phyloP scores from a whole-genome alignment of 2,888 invertebrate genomes.

The Muscina levida region DNA sequence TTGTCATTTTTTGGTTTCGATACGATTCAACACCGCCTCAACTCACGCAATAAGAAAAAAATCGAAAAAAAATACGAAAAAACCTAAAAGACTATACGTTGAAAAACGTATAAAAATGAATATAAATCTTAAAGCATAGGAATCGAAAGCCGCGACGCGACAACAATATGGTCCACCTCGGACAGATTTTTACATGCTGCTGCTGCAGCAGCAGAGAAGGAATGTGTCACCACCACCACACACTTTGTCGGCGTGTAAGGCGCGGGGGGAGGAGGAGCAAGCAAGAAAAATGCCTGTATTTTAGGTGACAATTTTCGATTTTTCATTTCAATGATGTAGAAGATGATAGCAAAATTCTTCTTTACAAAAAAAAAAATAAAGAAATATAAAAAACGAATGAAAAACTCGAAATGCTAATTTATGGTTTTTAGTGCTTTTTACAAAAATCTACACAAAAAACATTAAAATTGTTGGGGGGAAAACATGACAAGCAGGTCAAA shows the following conservation, averaged over 20 bases:
- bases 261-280: too few species aligned
- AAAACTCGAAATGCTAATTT: conserved; percentile 57
- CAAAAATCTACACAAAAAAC: neutral
- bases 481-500: conserved; percentile 44
- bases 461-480: neutral
- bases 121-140: conserved; percentile 21
- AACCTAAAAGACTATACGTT: conserved; percentile 4
- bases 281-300: conserved; percentile 44
- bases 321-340: conserved; percentile 67
- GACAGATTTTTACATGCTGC: conserved; percentile 11
- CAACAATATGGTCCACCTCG: conserved; percentile 18
- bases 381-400: too few species aligned
- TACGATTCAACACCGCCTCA: conserved; percentile 5
- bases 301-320: conserved; percentile 68
- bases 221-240: conserved; percentile 55
- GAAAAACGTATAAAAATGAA: conserved; percentile 41
- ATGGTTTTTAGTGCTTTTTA: conserved; percentile 51
- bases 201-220: neutral
- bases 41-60: conserved; percentile 18
- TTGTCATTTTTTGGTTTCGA: conserved; percentile 3
- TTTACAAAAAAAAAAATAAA: conserved; percentile 22
- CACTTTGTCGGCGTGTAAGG: neutral
- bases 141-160: neutral
- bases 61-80: conserved; percentile 20
- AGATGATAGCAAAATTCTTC: conserved; percentile 56